Conservation (phyloP, 2,113 vertebrate species). For the Atherinomorus stipes region DNA sequence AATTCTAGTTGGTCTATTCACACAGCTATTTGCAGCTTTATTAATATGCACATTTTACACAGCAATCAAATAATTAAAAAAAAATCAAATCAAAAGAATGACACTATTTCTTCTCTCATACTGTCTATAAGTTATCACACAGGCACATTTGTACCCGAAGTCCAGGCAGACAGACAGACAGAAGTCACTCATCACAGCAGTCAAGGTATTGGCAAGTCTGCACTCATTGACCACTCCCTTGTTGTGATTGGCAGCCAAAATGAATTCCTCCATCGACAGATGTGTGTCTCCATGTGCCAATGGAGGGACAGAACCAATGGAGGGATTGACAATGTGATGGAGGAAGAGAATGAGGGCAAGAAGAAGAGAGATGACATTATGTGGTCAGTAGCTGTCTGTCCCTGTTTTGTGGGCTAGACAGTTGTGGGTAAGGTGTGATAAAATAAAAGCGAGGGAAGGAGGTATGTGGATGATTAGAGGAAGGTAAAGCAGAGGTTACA, state of each 20-base stretch:
- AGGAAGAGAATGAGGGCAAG: conserved; percentile 59
- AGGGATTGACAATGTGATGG: conserved; percentile 78
- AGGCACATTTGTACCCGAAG: conserved; percentile 17
- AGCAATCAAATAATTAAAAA: not conserved
- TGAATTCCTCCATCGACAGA: conserved; percentile 80
- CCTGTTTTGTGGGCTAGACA: conserved; percentile 13
- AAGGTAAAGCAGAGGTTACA: conserved; percentile 32
- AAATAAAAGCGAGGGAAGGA: conserved; percentile 8
- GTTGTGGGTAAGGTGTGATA: conserved; percentile 1
- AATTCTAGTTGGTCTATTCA: conserved; percentile 7
- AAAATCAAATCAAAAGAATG: conserved; percentile 4
- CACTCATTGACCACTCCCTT: conserved; percentile 71
- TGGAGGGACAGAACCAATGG: conserved; percentile 61
- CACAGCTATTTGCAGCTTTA: not conserved
- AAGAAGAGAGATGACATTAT: conserved; percentile 66
- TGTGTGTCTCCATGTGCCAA: conserved; percentile 68
- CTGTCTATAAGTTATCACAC: not conserved
- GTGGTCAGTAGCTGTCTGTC: conserved; percentile 33
- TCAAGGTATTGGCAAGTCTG: conserved; percentile 77
- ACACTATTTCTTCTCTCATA: not conserved
- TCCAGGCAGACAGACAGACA: conserved; percentile 52
- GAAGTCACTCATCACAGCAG: conserved; percentile 75
- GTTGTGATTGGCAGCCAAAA: conserved; percentile 79
- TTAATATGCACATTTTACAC: not conserved
- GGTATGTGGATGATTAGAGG: conserved; percentile 20